phyloP scores from a whole-genome alignment of 2,113 vertebrate genomes.

The Plecturocebus donacophilus region DNA sequence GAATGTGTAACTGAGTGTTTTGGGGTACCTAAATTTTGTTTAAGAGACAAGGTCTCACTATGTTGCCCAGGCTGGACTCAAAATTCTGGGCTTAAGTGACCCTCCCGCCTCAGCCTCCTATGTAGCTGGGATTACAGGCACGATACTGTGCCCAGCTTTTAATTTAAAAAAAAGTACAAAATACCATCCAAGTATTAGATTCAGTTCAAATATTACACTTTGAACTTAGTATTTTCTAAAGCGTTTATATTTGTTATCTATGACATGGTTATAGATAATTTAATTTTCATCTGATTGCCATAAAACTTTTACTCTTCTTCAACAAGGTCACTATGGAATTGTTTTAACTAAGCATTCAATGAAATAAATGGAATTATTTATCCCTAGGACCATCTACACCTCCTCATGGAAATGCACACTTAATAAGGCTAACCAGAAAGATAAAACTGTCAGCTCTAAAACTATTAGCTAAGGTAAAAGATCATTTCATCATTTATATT shows the following conservation, averaged over 20 bases:
- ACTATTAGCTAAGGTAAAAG: not conserved
- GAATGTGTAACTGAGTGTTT: not conserved
- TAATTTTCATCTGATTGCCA: not conserved
- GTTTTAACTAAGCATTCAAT: slow-evolving; percentile 11
- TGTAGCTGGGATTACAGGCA: not conserved
- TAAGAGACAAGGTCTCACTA: too few relatives aligned
- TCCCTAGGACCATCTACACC: not conserved
- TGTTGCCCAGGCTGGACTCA: too few relatives aligned
- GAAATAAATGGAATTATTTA: slow-evolving; percentile 4
- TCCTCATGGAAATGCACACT: slow-evolving; percentile 11
- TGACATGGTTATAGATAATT: not conserved
- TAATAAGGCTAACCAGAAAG: slow-evolving; percentile 29
- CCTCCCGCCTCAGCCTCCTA: not conserved
- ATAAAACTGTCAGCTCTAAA: not conserved
- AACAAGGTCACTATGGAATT: slow-evolving; percentile 4
- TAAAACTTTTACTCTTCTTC: slow-evolving; percentile 51
- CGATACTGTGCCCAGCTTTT: not conserved
- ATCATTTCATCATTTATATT: not conserved
- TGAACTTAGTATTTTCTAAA: slow-evolving; percentile 52
- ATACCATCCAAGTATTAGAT: not conserved
- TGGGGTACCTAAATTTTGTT: not conserved
- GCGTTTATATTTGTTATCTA: slow-evolving; percentile 31
- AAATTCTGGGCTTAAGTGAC: not conserved
- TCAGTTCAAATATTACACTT: not conserved
- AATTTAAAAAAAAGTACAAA: slow-evolving; percentile 4